phyloP scores from a whole-genome alignment of 2,888 invertebrate genomes.

The Nomada fucata region DNA sequence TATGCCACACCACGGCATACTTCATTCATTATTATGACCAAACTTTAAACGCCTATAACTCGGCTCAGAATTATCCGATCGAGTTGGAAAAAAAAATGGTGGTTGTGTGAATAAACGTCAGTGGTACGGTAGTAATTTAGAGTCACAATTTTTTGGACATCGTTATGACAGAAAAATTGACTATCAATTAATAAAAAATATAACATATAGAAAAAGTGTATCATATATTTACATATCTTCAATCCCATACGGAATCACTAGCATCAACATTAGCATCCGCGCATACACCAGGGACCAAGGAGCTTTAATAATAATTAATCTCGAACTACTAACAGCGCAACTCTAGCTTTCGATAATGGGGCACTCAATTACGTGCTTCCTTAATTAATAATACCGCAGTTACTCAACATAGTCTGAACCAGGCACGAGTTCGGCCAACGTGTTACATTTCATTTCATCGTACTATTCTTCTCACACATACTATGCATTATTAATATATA shows the following conservation, averaged over 20 bases:
- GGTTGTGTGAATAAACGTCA: no score
- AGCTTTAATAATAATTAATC: conserved; percentile 71
- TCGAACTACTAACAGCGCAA: conserved; percentile 69
- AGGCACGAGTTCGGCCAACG: conserved; percentile 12
- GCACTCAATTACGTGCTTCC: conserved; percentile 69
- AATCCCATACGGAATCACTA: conserved; percentile 41
- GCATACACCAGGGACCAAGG: conserved; percentile 50
- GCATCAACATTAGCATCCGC: conserved; percentile 45
- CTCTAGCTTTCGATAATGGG: conserved; percentile 70
- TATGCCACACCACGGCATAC: no score
- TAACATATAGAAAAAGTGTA: not conserved
- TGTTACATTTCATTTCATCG: conserved; percentile 1
- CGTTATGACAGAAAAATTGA: no score
- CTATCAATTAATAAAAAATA: no score
- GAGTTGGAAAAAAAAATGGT: no score
- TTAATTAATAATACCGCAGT: conserved; percentile 65
- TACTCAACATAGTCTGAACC: conserved; percentile 16
- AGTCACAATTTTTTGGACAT: no score
- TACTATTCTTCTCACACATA: not conserved
- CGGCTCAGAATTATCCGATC: no score
- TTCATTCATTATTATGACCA: no score
- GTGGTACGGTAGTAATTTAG: no score
- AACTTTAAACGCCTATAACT: no score
- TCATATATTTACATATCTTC: not conserved
- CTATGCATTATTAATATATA: not conserved